Evolutionary conservation across 2,113 vertebrate genomes (phyloP).

Genomic region (Spermophilus dauricus): DNA sequence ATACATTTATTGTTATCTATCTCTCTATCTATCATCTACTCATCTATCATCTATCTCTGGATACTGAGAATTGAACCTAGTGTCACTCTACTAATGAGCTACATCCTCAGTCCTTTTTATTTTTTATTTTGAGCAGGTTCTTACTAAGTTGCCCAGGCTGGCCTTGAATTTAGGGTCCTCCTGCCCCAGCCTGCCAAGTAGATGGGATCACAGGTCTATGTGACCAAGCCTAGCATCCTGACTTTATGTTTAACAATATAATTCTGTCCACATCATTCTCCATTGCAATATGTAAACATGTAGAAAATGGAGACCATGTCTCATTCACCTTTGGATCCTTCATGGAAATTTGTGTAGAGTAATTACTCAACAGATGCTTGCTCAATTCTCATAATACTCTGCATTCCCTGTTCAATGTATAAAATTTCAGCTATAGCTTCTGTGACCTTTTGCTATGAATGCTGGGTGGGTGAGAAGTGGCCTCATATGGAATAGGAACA

Average conservation of each 20-base stretch:
- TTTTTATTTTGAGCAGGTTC: no score
- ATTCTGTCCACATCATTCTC: neutral
- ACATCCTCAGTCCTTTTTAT: no score
- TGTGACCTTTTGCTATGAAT: constrained; percentile 62
- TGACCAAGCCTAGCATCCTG: no score
- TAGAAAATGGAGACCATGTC: neutral
- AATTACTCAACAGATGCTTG: constrained; percentile 40
- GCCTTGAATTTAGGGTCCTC: no score
- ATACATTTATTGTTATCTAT: neutral
- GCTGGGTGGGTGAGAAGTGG: neutral
- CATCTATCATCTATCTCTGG: no score
- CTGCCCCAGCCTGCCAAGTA: no score
- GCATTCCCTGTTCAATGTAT: constrained; percentile 52
- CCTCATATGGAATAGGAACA: constrained; percentile 41
- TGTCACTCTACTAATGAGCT: no score
- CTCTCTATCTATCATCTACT: no score
- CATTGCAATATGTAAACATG: neutral
- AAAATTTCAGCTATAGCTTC: constrained; percentile 3
- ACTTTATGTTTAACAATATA: neutral
- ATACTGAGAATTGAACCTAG: no score
- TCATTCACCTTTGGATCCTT: neutral
- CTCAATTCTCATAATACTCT: constrained; percentile 13
- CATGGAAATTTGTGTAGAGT: neutral
- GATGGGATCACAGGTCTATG: no score
- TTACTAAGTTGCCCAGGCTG: no score